phyloP scores from a whole-genome alignment of 2,888 invertebrate genomes.

The Muscina levida region DNA sequence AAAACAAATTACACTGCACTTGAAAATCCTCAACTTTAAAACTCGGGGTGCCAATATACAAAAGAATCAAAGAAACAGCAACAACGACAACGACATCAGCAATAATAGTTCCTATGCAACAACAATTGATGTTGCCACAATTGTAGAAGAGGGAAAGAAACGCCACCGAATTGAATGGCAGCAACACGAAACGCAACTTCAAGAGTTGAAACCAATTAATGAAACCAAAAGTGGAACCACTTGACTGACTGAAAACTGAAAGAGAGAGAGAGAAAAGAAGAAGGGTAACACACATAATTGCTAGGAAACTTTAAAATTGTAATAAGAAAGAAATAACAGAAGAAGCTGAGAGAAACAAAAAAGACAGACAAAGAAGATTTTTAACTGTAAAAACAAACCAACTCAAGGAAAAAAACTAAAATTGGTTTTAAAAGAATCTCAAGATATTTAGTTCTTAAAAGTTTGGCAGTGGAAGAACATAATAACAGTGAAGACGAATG shows the following conservation, averaged over 20 bases:
- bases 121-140: no score
- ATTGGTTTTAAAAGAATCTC: no score
- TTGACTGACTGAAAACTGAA: not conserved
- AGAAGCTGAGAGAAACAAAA: not conserved
- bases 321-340: not conserved
- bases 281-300: no score
- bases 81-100: slow-evolving; percentile 15
- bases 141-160: no score
- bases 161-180: no score
- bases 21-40: slow-evolving; percentile 24
- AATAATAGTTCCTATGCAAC: slow-evolving; percentile 7
- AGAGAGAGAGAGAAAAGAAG: not conserved
- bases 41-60: not conserved
- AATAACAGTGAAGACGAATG: no score
- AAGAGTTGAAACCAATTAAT: not conserved
- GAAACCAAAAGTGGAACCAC: not conserved
- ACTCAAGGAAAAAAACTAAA: not conserved
- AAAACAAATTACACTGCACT: not conserved
- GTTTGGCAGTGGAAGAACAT: no score
- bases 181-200: no score
- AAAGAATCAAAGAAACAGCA: not conserved
- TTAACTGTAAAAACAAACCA: not conserved
- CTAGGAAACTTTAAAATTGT: no score
- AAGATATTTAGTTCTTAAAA: no score
- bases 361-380: not conserved